A percentile compares a stretch with the other conserved stretches of the same genome.
phyloP scores from a whole-genome alignment of 1,140 invertebrate species.

The Brachionus asplanchnoidis region DNA sequence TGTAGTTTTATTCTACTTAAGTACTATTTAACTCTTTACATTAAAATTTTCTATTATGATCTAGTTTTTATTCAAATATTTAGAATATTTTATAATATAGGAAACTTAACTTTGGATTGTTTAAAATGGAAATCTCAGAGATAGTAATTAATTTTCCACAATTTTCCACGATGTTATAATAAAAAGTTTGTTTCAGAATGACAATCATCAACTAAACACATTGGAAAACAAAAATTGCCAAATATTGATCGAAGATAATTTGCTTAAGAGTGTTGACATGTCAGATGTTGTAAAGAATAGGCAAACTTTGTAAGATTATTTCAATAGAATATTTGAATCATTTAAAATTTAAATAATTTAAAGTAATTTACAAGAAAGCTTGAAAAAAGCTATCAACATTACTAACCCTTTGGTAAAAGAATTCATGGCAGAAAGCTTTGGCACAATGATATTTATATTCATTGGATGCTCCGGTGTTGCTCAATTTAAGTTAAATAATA shows the following conservation, averaged over 20 bases:
- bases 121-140: neutral
- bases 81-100: neutral
- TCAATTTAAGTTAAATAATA: constrained; percentile 7
- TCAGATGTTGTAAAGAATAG: neutral
- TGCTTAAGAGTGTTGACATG: neutral
- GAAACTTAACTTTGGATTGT: neutral
- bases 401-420: neutral
- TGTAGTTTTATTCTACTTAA: neutral
- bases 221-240: neutral
- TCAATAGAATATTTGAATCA: neutral
- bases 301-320: neutral
- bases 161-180: neutral
- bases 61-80: neutral
- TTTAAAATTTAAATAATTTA: neutral
- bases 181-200: neutral
- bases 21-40: neutral
- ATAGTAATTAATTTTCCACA: neutral
- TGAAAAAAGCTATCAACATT: neutral
- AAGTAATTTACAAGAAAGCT: neutral
- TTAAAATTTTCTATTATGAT: neutral
- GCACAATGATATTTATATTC: constrained; percentile 12
- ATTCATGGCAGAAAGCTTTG: constrained; percentile 25
- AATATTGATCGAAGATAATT: neutral
- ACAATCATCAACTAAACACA: neutral
- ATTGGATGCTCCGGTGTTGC: constrained; percentile 11